Conservation (phyloP, 2,797 vertebrate species). For the Fundulus diaphanus region DNA sequence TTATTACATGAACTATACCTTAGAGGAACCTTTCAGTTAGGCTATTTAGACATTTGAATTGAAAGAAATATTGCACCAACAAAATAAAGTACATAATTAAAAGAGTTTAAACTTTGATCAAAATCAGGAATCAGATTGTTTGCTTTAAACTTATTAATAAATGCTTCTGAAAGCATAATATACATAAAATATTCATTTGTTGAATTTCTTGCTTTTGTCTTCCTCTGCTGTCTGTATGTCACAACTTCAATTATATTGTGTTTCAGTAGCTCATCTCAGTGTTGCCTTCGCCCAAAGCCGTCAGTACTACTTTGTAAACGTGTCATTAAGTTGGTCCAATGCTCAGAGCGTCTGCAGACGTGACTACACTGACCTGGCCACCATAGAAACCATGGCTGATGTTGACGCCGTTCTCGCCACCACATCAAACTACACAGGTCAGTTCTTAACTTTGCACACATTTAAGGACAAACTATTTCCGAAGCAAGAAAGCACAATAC, state of each 20-base stretch:
- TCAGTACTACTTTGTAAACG: slow-evolving; percentile 40
- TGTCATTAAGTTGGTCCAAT: slow-evolving; percentile 22
- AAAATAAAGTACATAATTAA: background rate
- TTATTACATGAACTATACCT: background rate
- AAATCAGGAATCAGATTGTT: background rate
- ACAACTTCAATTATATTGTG: background rate
- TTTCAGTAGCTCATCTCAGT: slow-evolving; percentile 36
- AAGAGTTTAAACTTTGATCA: background rate
- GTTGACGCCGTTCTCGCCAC: too few relatives aligned
- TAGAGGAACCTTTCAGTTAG: background rate
- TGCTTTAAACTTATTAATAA: background rate
- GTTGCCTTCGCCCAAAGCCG: slow-evolving; percentile 14
- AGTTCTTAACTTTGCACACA: fast-evolving
- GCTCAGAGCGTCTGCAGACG: slow-evolving; percentile 50
- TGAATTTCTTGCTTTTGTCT: background rate
- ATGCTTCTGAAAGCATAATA: background rate
- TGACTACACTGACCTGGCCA: slow-evolving; percentile 47
- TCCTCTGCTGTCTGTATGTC: background rate
- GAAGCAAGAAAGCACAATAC: background rate
- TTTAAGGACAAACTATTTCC: background rate
- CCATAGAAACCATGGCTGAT: slow-evolving; percentile 32
- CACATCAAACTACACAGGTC: too few relatives aligned
- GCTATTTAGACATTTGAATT: background rate
- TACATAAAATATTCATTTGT: too few relatives aligned
- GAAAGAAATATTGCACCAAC: background rate